A percentile compares a stretch with the other conserved stretches of the same genome.
These are phyloP conservation scores for Agonopterix subpropinquella DNA, from an alignment of 2,888 invertebrate species.

Conservation along the genomic window DNA sequence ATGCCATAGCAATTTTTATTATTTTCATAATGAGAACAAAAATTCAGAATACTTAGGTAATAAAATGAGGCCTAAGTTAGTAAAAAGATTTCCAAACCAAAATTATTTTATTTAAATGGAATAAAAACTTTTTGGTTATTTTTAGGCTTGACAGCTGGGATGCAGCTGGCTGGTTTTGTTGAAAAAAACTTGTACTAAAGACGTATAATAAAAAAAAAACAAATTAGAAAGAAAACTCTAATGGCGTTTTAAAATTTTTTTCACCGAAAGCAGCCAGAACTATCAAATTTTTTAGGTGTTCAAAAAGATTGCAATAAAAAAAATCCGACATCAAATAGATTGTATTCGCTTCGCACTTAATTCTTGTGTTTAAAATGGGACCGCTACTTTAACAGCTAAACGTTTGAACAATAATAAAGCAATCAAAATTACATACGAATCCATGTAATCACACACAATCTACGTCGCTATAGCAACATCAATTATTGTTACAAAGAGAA, in stretches of 20 bases:
- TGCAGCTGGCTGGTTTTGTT: not conserved
- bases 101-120: too few relatives aligned
- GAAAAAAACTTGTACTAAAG: not conserved
- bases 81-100: too few relatives aligned
- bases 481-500: not conserved
- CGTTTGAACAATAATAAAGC: constrained; percentile 1
- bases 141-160: too few relatives aligned
- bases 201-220: not conserved
- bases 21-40: too few relatives aligned
- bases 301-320: too few relatives aligned
- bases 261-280: not conserved
- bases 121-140: too few relatives aligned
- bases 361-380: too few relatives aligned
- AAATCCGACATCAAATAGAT: too few relatives aligned
- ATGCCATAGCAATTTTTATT: too few relatives aligned
- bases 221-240: not conserved
- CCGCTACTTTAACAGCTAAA: not conserved
- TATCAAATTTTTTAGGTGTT: not conserved
- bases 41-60: too few relatives aligned
- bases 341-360: too few relatives aligned
- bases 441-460: not conserved
- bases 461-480: not conserved
- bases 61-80: too few relatives aligned
- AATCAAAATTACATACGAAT: not conserved
- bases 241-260: not conserved